These are phyloP conservation scores for Pyxicephalus adspersus DNA, from an alignment of 2,113 vertebrate species.

Conservation along the genomic window DNA sequence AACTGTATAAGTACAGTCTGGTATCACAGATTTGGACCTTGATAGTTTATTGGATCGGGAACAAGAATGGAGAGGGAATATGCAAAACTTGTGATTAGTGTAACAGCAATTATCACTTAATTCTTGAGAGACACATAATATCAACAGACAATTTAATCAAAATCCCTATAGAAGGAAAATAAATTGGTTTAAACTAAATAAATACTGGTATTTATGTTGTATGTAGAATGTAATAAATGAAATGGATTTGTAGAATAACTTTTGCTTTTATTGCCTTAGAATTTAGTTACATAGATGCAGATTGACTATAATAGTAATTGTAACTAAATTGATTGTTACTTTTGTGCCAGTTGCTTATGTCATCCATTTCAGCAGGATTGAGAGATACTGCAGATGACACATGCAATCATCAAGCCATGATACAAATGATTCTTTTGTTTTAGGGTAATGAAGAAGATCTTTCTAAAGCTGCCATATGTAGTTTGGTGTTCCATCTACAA, in stretches of 20 bases:
- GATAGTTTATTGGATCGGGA: conserved; percentile 53
- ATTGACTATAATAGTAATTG: conserved; percentile 52
- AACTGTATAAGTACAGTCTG: conserved; percentile 58
- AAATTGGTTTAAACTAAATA: conserved; percentile 27
- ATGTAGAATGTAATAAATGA: conserved; percentile 18
- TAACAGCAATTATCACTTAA: conserved; percentile 56
- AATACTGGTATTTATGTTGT: conserved; percentile 13
- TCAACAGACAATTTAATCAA: conserved; percentile 54
- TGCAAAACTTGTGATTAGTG: conserved; percentile 53
- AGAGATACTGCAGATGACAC: conserved; percentile 48
- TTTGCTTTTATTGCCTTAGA: conserved; percentile 38
- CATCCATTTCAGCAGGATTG: conserved; percentile 36
- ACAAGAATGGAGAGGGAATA: conserved; percentile 40
- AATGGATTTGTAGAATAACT: conserved; percentile 38
- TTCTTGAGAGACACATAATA: conserved; percentile 41
- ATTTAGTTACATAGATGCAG: conserved; percentile 53
- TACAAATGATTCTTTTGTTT: conserved; percentile 53
- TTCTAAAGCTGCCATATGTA: conserved; percentile 41
- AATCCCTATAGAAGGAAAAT: conserved; percentile 8
- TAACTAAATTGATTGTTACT: conserved; percentile 50
- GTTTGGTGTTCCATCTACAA: conserved; percentile 25
- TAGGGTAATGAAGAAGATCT: conserved; percentile 51
- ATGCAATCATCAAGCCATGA: conserved; percentile 37
- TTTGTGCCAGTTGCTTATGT: conserved; percentile 35
- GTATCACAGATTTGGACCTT: conserved; percentile 50